Evolutionary conservation across 2,797 vertebrate genomes (phyloP).

Genomic region (Sebastes itinus): DNA sequence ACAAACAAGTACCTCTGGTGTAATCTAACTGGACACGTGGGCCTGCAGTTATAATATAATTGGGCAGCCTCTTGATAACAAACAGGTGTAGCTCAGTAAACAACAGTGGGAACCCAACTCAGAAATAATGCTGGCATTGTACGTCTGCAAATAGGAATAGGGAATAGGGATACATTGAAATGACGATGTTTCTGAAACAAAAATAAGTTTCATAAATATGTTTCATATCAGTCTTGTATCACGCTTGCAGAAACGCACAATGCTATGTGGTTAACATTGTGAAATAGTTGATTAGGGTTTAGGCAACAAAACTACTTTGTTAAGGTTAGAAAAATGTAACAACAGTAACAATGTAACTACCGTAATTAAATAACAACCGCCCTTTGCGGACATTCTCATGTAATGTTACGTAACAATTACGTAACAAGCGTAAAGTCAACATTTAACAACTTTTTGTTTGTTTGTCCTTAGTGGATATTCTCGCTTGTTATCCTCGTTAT

Average conservation of each 20-base stretch:
- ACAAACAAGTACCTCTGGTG: not conserved
- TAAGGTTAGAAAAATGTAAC: not conserved
- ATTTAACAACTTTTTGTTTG: no score
- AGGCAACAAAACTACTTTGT: not conserved
- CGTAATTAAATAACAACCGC: not conserved
- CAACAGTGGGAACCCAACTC: not conserved
- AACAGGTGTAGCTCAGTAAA: not conserved
- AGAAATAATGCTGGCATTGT: not conserved
- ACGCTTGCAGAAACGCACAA: not conserved
- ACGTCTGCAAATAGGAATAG: not conserved
- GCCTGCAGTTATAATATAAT: not conserved
- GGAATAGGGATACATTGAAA: not conserved
- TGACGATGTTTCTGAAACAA: not conserved
- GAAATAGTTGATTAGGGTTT: not conserved
- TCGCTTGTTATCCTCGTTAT: not conserved
- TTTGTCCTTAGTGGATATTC: not conserved
- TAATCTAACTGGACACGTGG: conserved; percentile 27
- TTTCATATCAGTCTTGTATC: no score
- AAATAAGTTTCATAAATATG: not conserved
- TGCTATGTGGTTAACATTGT: not conserved
- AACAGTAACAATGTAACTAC: not conserved
- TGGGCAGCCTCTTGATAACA: conserved; percentile 8
- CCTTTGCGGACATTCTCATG: not conserved
- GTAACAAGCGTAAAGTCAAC: no score
- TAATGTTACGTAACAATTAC: not conserved